Base-by-base conservation (phyloP, 2,888 invertebrate species). In the Phyllotreta striolata region DNA sequence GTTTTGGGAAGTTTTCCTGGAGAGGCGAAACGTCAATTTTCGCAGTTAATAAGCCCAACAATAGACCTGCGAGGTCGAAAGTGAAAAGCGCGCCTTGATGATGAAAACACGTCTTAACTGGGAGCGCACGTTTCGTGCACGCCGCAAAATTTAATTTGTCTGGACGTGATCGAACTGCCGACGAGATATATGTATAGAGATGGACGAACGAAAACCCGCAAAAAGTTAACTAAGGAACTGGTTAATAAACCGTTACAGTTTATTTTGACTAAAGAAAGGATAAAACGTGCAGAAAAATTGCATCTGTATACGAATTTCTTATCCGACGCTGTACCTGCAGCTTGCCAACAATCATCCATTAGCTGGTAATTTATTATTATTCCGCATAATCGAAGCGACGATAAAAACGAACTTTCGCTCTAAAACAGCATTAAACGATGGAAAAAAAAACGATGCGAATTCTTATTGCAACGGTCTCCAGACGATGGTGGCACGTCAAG, bases 111-210 rank as follows among this genome's bases (percentile, higher is more conserved):
- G 55, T 63, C 47, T 46, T 35, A 24, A 59, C 52, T 40, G 56
- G 56, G 39, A 59, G 35, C 46, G 46, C 60, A 59, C 52, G 52
- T 60, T 57, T 64, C 57, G 39, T 46, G 66, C 65, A 70, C 66
- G 72, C 75, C 76, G 71, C 77, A 77, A 78, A 78, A 78, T 78
- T 77, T 76, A 77, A 78, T 78, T 78, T 78, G 75, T 72, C 71
- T 70, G 72, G 72, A 78, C 78, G 77, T 78, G 78, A 78, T 74
- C 71, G 68, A 68, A 77, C 70, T 77, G 67, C 63, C 62, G 70
- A 74, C 66, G 52, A 69, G 67, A 72, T 72, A 69, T 71, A 7
- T 4, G 10, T 13, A 34, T 56, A 56, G 56, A 56, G 58, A 58
- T 58, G 58, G 58, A 38, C 9, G n/a, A n/a, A n/a, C n/a, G n/a